These are phyloP conservation scores for Drosophila grimshawi DNA, from an alignment of 1,140 invertebrate species.

Conservation along the genomic window DNA sequence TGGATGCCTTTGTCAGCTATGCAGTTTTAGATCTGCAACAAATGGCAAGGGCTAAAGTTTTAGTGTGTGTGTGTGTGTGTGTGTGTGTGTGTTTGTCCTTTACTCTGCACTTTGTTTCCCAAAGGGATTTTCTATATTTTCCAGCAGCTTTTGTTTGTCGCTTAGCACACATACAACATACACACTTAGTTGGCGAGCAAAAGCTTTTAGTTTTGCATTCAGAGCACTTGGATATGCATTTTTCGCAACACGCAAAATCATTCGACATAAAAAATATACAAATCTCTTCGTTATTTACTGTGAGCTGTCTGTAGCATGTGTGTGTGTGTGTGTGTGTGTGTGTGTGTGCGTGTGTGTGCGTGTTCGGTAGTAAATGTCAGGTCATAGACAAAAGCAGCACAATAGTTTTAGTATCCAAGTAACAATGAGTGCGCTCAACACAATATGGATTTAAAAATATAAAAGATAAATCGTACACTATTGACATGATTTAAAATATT, in stretches of 20 bases:
- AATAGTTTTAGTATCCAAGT: slow-evolving; percentile 15
- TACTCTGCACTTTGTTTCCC: slow-evolving; percentile 67
- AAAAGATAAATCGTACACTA: not conserved
- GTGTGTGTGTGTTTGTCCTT: slow-evolving; percentile 17
- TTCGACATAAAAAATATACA: slow-evolving; percentile 58
- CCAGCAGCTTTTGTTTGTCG: slow-evolving; percentile 75
- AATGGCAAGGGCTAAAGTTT: slow-evolving; percentile 16
- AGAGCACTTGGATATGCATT: slow-evolving; percentile 75
- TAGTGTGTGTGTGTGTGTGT: not conserved
- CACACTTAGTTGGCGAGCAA: slow-evolving; percentile 2
- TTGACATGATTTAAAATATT: too few species aligned
- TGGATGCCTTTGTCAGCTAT: slow-evolving; percentile 12
- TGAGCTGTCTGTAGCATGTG: slow-evolving; percentile 18
- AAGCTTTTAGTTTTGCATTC: slow-evolving; percentile 79
- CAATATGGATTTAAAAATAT: not conserved
- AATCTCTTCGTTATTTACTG: slow-evolving; percentile 63
- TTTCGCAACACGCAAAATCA: slow-evolving; percentile 68
- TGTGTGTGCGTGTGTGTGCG: slow-evolving; percentile 12
- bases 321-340: slow-evolving; percentile 5
- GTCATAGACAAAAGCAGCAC: slow-evolving; percentile 25
- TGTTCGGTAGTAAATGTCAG: slow-evolving; percentile 4
- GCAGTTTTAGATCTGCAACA: slow-evolving; percentile 14
- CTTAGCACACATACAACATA: slow-evolving; percentile 43
- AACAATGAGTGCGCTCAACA: not conserved
- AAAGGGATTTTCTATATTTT: slow-evolving; percentile 81